Evolutionary conservation across 2,888 invertebrate species (phyloP).

Genomic region (Andricus curvator): DNA sequence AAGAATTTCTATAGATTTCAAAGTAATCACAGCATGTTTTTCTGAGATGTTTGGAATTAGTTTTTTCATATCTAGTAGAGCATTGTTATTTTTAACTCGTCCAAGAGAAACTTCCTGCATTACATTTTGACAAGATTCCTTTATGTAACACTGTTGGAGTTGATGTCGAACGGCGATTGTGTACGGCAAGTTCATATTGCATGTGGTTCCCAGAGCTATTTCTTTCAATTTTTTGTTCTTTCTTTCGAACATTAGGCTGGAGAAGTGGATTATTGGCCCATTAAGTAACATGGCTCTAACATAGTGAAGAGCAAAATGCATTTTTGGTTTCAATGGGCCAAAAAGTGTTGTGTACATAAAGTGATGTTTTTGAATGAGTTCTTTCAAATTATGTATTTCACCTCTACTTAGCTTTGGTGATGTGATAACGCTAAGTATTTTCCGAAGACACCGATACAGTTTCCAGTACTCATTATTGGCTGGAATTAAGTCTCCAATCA

Average conservation of each 20-base stretch:
- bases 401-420: constrained; percentile 42
- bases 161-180: constrained; percentile 48
- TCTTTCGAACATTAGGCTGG: constrained; percentile 38
- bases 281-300: constrained; percentile 15
- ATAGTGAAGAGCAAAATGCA: constrained; percentile 45
- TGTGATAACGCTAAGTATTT: constrained; percentile 47
- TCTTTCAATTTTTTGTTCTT: constrained; percentile 47
- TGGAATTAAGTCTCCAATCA: constrained; percentile 45
- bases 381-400: constrained; percentile 30
- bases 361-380: no score
- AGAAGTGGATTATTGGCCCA: constrained; percentile 46
- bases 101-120: constrained; percentile 39
- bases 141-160: constrained; percentile 4
- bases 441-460: constrained; percentile 41
- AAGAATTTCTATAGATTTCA: no score
- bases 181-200: constrained; percentile 43
- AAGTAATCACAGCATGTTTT: no score
- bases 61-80: no score
- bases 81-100: neutral
- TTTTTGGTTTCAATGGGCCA: constrained; percentile 46
- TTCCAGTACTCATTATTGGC: constrained; percentile 46
- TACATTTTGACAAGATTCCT: constrained; percentile 36
- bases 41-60: no score
- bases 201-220: constrained; percentile 36
- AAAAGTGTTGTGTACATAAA: no score